Base-by-base conservation (phyloP, 2,888 invertebrate species). In the Mystacides longicornis region DNA sequence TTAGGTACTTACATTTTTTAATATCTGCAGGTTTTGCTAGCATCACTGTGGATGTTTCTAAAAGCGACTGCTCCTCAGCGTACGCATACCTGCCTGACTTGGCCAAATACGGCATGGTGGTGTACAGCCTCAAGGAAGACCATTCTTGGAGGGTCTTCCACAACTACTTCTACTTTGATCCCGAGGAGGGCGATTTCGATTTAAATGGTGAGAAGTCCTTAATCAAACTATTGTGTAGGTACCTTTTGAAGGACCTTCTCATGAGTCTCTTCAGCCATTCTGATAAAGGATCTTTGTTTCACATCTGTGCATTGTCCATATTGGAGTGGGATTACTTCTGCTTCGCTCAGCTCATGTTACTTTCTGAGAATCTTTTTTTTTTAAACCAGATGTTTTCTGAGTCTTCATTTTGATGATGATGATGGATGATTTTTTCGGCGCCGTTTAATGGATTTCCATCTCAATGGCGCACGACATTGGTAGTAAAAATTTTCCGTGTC, bases 121-220 rank as follows among this genome's bases (percentile, higher is more conserved):
- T 83, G 19, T 83, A 79, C 67, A 83, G 82, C 22, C 72, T 81
- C 49, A 70, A 74, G 9, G 71, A 78, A 0, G 77, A 83, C 56
- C 77, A 80, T 56, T 83, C 87, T 22, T 90, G 89, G 88, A 70
- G 86, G 33, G 74, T 83, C n/a, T 67, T 68, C 0, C 89, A 91
- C 64, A 87, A 87, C 65, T 89, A 80, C 65, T 89, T 89, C 69
- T 79, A 79, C 64, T 81, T 88, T 63, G 86, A 88, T 65, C 88
- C 90, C 0, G 64, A 80, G 0, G 73, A 75, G 64, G 87, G 87
- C 0, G 82, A 85, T 62, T 78, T 86, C 54, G 73, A 77, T 49
- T 77, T 89, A 51, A 83, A 82, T 27, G 81, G 82, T 67, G 64
- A 67, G 66, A 54, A n/a, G n/a, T n/a, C n/a, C n/a, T n/a, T n/a